Conservation (phyloP, 1,140 invertebrate species). For the Bactericera cockerelli region DNA sequence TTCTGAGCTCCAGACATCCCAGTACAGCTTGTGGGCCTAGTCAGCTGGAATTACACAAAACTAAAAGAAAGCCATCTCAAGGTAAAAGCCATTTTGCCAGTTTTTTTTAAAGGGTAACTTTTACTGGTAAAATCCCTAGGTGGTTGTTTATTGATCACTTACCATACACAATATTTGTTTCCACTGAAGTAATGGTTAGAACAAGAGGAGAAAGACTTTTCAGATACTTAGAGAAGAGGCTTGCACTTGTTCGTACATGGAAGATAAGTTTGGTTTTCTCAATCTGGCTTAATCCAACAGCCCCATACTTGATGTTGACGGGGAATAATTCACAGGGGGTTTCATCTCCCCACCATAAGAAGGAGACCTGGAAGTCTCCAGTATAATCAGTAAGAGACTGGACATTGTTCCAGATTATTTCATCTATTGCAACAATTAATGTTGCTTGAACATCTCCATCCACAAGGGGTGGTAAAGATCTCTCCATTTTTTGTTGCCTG, state of each 20-base stretch:
- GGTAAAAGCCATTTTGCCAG: background rate
- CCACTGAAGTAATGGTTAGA: background rate
- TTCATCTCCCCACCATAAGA: background rate
- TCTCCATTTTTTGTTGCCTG: background rate
- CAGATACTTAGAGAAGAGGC: background rate
- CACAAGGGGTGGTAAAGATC: background rate
- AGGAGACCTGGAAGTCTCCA: background rate
- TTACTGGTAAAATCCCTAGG: background rate
- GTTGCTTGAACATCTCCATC: background rate
- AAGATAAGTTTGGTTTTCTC: background rate
- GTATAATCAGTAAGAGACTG: background rate
- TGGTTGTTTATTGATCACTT: too few species aligned
- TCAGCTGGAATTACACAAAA: background rate
- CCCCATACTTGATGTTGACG: background rate
- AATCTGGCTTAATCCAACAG: background rate
- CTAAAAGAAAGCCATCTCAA: background rate
- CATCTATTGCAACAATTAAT: background rate
- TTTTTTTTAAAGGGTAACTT: too few species aligned
- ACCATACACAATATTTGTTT: background rate
- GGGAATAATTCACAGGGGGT: background rate
- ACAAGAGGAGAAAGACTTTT: constrained; percentile 1
- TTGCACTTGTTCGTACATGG: background rate
- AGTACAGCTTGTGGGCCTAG: too few species aligned
- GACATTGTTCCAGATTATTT: background rate
- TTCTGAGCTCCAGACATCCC: too few species aligned